Base-by-base conservation (phyloP, 1,140 invertebrate species). In the Varroa destructor region DNA sequence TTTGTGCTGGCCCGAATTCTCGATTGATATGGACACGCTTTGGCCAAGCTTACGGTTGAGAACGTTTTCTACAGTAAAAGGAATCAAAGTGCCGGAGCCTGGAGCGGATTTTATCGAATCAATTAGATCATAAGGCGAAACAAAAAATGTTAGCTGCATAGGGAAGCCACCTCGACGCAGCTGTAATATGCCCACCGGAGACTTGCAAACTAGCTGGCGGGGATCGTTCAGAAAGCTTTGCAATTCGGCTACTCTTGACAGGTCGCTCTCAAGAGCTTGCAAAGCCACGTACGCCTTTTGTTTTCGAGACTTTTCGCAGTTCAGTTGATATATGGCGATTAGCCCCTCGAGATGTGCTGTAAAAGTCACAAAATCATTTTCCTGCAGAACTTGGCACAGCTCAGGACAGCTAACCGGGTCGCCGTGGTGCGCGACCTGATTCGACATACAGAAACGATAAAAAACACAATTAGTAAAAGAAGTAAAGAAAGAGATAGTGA, bases 91-190 rank as follows among this genome's bases (percentile, higher is more conserved):
- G 40, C 61, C 61, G 4, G 46, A 51, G 4, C 46, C 46, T 8
- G 46, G 46, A 8, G 46, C 8, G 4, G 46, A 51, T 51, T 51
- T 51, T 73, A 87, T 86, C 72, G 85, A 82, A 80, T 93, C 88
- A 74, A 94, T 81, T 25, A 95, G 81, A 78, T 95, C 91, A 78
- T 94, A 95, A 0, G 91, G 91, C n/a, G 90, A 89, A 36, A 96
- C 89, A 78, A 95, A 95, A 79, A 94, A 97, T 0, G 90, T 93
- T 12, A 97, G 79, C 76, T 89, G 89, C 88, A 95, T 91, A 0
- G 92, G 88, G 78, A 93, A 90, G 81, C 82, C 84, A 75, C 83
- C 83, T 74, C 80, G 77, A 54, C 84, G 74, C 43, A 80, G 80
- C 73, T 83, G 77, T 42, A 85, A 74, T 61, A 85, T 80, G 43